These are phyloP conservation scores for Phyllopteryx taeniolatus DNA, from an alignment of 2,113 vertebrate species.

Conservation along the genomic window DNA sequence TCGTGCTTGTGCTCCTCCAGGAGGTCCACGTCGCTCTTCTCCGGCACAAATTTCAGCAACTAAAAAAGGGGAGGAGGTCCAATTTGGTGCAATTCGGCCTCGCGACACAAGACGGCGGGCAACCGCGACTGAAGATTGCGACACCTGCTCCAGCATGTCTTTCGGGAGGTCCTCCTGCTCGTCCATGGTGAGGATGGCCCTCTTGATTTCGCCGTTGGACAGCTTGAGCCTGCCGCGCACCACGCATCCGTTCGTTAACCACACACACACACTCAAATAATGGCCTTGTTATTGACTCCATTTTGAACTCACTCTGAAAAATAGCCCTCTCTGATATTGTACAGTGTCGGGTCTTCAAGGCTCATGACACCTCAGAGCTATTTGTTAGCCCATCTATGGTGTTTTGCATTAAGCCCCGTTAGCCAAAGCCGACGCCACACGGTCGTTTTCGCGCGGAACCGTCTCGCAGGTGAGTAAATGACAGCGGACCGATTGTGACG, in stretches of 20 bases:
- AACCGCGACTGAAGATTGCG: too few relatives aligned
- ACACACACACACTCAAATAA: not conserved
- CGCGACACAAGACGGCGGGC: too few relatives aligned
- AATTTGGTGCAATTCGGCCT: not conserved
- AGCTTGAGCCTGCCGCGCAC: slow-evolving; percentile 85
- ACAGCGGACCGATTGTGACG: too few relatives aligned
- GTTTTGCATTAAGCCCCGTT: too few relatives aligned
- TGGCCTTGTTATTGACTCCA: not conserved
- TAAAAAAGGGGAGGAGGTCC: slow-evolving; percentile 38
- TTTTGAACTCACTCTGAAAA: too few relatives aligned
- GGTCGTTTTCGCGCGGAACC: too few relatives aligned
- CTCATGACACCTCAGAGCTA: not conserved
- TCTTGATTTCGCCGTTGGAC: slow-evolving; percentile 96
- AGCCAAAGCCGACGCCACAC: too few relatives aligned
- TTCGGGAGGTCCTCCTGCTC: slow-evolving; percentile 98
- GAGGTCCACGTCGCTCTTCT: slow-evolving; percentile 93
- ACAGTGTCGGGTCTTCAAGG: too few relatives aligned
- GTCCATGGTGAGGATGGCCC: slow-evolving; percentile 96
- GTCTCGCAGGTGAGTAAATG: too few relatives aligned
- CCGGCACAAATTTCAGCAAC: slow-evolving; percentile 96
- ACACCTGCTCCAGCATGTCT: slow-evolving; percentile 98
- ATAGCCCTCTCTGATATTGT: too few relatives aligned
- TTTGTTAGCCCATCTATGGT: too few relatives aligned
- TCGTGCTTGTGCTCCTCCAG: slow-evolving; percentile 96
- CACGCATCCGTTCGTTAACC: slow-evolving; percentile 11